Evolutionary conservation across 2,888 invertebrate genomes (phyloP), one percentile per base, ranked within the genome.

Genomic region (Cephus pulcher): DNA sequence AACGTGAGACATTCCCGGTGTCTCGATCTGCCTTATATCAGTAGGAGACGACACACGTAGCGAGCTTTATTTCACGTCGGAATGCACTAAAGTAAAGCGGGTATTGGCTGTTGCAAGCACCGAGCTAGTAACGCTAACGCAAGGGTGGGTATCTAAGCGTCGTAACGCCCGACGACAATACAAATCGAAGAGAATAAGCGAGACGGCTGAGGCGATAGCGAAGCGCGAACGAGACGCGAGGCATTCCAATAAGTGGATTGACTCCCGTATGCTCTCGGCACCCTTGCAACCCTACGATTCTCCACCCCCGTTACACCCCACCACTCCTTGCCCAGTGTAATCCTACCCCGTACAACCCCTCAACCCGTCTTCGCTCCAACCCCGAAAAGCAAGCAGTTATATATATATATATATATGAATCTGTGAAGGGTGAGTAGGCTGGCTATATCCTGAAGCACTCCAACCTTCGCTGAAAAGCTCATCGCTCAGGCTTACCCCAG

Each of bases 201-300:
- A 81, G 84, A 83, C 83, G 80, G 84, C 78, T 82, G 80, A 85
- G 83, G 80, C 83, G 85, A 85, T 80, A 83, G 83, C 82, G 75
- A 80, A 82, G 84, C 82, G 86, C 84, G 83, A 87, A 87, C 83
- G 84, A 84, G 81, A 85, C 85, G 83, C 84, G 82, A 83, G 82
- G 86, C 85, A 88, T 87, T 88, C 86, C 88, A 89, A 89, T 89
- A 88, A 88, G 88, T 90, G 87, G 88, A 90, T 89, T 88, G 89
- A 89, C 89, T 89, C 83, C 82, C 83, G 85, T 84, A 82, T 84
- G 83, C 83, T 87, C 82, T 79, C 56, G 56, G 82, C 80, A 80
- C 82, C 83, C 84, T 76, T 81, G 81, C 81, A 80, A 32, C 71
- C 71, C 71, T 71, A 71, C 32, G 71, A 71, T 34, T 71, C 3